Percentiles rank a stretch among this genome's conserved stretches.
These are phyloP conservation scores for Cyanistes caeruleus DNA, from an alignment of 2,113 vertebrate genomes.

Conservation along the genomic window DNA sequence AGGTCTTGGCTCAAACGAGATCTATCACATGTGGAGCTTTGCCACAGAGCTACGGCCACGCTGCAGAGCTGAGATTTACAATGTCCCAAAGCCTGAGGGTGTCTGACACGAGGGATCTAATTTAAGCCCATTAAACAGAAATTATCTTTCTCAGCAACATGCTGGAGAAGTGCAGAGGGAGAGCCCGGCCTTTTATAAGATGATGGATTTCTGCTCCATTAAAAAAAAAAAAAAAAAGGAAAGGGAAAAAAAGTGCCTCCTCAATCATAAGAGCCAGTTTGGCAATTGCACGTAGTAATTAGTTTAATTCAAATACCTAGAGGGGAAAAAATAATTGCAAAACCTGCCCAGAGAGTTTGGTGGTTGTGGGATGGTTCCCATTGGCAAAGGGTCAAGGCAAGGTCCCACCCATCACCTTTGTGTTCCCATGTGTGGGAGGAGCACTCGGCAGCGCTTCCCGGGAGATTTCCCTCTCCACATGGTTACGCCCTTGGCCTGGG, in stretches of 20 bases:
- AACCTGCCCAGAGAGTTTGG: slow-evolving; percentile 57
- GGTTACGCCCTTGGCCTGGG: background rate
- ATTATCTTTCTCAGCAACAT: slow-evolving; percentile 20
- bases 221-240: background rate
- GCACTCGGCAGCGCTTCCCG: background rate
- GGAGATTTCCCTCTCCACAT: slow-evolving; percentile 30
- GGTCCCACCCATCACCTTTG: slow-evolving; percentile 35
- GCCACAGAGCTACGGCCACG: background rate
- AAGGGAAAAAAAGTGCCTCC: background rate
- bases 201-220: background rate
- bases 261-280: slow-evolving; percentile 49
- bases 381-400: slow-evolving; percentile 50
- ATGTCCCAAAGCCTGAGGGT: background rate
- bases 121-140: slow-evolving; percentile 45
- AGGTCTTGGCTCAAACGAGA: background rate
- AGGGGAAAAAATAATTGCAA: slow-evolving; percentile 53
- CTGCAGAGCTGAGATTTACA: background rate
- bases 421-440: slow-evolving; percentile 58
- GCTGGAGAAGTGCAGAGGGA: background rate
- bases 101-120: background rate
- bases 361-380: slow-evolving; percentile 48
- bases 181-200: background rate
- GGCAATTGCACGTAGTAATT: slow-evolving; percentile 39
- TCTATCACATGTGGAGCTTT: background rate
- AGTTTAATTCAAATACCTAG: slow-evolving; percentile 63